Evolutionary conservation across 1,140 invertebrate species (phyloP), one percentile per base, ranked within the genome.

Genomic region (Pseudomyrmex dendroicus): DNA sequence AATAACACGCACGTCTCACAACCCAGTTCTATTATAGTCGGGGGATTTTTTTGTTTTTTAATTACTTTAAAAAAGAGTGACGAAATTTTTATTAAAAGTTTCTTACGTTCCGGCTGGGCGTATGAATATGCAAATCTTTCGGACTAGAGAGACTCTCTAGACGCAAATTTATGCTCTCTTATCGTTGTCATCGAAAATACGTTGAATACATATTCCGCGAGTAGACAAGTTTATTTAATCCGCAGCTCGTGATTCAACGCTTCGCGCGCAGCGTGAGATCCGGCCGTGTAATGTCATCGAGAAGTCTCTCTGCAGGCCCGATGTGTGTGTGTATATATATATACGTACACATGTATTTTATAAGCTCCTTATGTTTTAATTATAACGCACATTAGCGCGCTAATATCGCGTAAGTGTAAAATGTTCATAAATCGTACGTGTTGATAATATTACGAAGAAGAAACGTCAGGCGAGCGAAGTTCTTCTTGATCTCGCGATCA

Each of bases 101-200:
- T 67, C 9, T 54, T 66, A 20, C 7, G 15, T 35, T 10, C 73
- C 20, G 25, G 35, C 35, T 54, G 20, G 20, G 20, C 20, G 17
- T 48, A 59, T 80, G 44, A 80, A 59, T 80, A 80, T 80, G 66
- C 20, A 80, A 70, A 80, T 70, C 20, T 12, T 59, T 13, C 20
- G 15, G 56, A 80, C 15, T 5, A n/a, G 35, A 35, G 44, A 17
- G 54, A 3, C 76, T 50, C 44, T 48, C 35, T 35, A 35, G 48
- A 13, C 44, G n/a, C 12, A 59, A 44, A 72, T 70, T 80, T 80
- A 80, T 80, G 22, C 67, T 70, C n/a, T 59, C 76, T 77, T 72
- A 50, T 72, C 66, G 66, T 54, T 80, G 64, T 70, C 76, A 48
- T 80, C 66, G 54, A 59, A 80, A 70, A 80, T 70, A 70, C 70